Evolutionary conservation across 1,140 invertebrate genomes (phyloP).

Genomic region (Thrips palmi): DNA sequence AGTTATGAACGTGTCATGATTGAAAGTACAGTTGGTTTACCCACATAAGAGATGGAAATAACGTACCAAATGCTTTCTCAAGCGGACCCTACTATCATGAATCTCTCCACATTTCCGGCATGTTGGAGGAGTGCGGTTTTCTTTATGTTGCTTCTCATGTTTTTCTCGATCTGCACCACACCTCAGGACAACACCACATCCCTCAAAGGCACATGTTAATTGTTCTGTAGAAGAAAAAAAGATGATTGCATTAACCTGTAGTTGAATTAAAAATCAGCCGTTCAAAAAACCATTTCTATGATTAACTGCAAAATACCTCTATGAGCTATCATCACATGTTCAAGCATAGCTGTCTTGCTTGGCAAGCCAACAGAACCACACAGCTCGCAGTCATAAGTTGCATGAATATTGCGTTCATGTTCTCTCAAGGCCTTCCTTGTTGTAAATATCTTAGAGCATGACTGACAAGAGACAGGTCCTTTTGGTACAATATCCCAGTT

Average conservation of each 20-base stretch:
- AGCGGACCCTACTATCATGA: slow-evolving; percentile 33
- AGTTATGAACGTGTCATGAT: too few relatives aligned
- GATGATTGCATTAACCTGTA: too few relatives aligned
- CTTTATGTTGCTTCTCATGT: slow-evolving; percentile 32
- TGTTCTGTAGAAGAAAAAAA: too few relatives aligned
- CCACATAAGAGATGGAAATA: too few relatives aligned
- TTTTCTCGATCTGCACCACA: slow-evolving; percentile 31
- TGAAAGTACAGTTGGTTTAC: too few relatives aligned
- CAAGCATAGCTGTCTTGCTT: not conserved
- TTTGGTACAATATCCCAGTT: slow-evolving; percentile 17
- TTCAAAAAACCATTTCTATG: slow-evolving; percentile 33
- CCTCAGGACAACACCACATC: slow-evolving; percentile 33
- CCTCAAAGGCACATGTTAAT: slow-evolving; percentile 25
- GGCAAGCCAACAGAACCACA: slow-evolving; percentile 12
- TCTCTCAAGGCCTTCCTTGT: slow-evolving; percentile 11
- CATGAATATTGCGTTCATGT: slow-evolving; percentile 12
- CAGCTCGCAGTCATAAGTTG: slow-evolving; percentile 12
- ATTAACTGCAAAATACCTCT: slow-evolving; percentile 30
- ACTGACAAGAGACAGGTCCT: slow-evolving; percentile 13
- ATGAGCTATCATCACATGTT: slow-evolving; percentile 20
- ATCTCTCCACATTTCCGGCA: slow-evolving; percentile 41
- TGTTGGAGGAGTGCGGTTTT: slow-evolving; percentile 18
- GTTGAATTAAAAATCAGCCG: slow-evolving; percentile 34
- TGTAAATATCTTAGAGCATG: slow-evolving; percentile 15
- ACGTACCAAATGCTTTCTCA: slow-evolving; percentile 39